Evolutionary conservation across 2,113 vertebrate genomes (phyloP).

Genomic region (Dolichotis patagonum): DNA sequence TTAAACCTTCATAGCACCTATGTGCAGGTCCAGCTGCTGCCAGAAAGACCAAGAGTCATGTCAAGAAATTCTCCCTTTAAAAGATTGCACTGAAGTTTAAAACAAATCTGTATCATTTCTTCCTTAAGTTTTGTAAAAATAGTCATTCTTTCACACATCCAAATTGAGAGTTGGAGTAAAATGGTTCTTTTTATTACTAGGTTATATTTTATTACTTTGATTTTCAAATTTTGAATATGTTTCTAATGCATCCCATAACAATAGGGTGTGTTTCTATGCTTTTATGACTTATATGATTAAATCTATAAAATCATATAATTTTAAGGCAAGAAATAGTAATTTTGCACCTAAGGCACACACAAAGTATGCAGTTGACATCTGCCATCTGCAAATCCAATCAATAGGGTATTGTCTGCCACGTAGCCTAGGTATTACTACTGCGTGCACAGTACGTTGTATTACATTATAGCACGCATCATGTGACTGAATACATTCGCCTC

Average conservation of each 20-base stretch:
- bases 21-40: not conserved
- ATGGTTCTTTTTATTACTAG: not conserved
- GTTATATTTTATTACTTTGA: slow-evolving; percentile 5
- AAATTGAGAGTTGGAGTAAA: slow-evolving; percentile 37
- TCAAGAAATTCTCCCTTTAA: slow-evolving; percentile 28
- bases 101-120: not conserved
- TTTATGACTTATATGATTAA: not conserved
- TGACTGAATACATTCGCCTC: not conserved
- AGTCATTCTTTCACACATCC: not conserved
- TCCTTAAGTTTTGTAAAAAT: not conserved
- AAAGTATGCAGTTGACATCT: not conserved
- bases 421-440: not conserved
- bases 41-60: not conserved
- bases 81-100: not conserved
- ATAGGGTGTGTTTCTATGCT: not conserved
- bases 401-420: not conserved
- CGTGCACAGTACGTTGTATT: fast-evolving
- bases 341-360: not conserved
- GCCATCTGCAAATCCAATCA: not conserved
- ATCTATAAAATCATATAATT: not conserved
- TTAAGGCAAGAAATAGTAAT: not conserved
- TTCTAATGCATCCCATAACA: not conserved
- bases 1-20: not conserved
- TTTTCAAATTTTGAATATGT: slow-evolving; percentile 34
- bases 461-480: not conserved